phyloP scores from a whole-genome alignment of 2,888 invertebrate species.

The Leucania comma region DNA sequence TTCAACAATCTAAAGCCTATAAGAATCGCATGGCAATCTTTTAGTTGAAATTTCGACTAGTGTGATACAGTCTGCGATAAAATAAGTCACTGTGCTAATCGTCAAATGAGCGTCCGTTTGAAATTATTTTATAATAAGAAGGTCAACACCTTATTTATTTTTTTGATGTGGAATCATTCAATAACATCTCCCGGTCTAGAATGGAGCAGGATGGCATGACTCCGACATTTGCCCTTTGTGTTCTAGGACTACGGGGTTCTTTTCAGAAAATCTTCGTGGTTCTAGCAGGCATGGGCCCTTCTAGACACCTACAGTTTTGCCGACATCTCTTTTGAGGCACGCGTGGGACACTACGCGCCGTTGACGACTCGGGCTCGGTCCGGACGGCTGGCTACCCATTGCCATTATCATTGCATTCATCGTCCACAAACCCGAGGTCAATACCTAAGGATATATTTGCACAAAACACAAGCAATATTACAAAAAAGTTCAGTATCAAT shows the following conservation, averaged over 20 bases:
- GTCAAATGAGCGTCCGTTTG: not conserved
- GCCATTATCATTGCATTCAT: too few relatives aligned
- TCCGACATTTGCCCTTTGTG: too few relatives aligned
- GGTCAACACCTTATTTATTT: too few relatives aligned
- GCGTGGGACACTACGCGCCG: not conserved
- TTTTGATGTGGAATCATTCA: too few relatives aligned
- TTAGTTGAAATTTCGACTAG: too few relatives aligned
- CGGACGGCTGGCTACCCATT: not conserved
- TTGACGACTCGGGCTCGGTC: not conserved
- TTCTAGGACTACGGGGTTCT: too few relatives aligned
- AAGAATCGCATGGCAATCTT: too few relatives aligned
- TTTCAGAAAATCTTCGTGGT: too few relatives aligned
- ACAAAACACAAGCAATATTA: not conserved
- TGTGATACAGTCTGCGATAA: too few relatives aligned
- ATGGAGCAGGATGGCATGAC: too few relatives aligned
- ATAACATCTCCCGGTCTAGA: too few relatives aligned
- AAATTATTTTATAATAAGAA: not conserved
- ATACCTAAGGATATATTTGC: not conserved
- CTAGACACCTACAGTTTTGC: not conserved
- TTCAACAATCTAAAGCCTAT: not conserved
- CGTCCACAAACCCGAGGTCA: not conserved
- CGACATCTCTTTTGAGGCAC: not conserved
- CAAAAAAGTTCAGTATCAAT: conserved; percentile 37
- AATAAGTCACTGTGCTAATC: too few relatives aligned
- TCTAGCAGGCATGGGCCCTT: not conserved